phyloP scores from a whole-genome alignment of 2,797 vertebrate species.

The Xenopus petersii region DNA sequence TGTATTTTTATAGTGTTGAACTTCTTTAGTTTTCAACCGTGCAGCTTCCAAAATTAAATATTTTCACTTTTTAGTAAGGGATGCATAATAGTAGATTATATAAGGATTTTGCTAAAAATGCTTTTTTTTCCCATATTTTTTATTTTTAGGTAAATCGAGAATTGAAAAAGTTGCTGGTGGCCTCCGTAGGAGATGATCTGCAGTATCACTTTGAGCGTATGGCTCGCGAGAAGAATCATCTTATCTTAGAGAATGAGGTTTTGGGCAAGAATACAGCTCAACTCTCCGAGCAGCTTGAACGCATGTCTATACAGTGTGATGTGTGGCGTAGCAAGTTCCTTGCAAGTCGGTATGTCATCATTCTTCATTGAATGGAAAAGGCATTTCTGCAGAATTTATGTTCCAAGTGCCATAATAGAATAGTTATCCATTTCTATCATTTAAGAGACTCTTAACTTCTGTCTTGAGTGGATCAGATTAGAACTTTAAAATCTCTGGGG shows the following conservation, averaged over 20 bases:
- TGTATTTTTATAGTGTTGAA: no score
- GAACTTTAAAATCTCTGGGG: no score
- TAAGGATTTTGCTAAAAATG: background rate
- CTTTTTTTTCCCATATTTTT: background rate
- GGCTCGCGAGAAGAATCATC: constrained; percentile 91
- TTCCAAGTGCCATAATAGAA: no score
- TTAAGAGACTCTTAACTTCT: no score
- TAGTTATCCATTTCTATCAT: no score
- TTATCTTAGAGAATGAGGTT: constrained; percentile 90
- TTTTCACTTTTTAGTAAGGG: no score
- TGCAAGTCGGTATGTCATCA: constrained; percentile 81
- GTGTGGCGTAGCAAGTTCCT: constrained; percentile 99
- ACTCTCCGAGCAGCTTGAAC: constrained; percentile 86
- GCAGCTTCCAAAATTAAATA: no score
- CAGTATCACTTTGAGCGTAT: constrained; percentile 95
- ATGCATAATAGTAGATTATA: no score
- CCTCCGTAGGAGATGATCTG: constrained; percentile 91
- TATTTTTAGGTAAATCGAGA: constrained; percentile 87
- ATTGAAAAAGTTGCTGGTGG: constrained; percentile 92
- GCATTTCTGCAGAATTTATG: no score
- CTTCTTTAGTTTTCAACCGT: no score
- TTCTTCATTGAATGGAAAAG: no score
- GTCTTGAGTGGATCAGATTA: no score
- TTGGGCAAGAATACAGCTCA: constrained; percentile 76
- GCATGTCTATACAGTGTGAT: constrained; percentile 97